Evolutionary conservation across 2,113 vertebrate genomes (phyloP).

Genomic region (Gadus macrocephalus): DNA sequence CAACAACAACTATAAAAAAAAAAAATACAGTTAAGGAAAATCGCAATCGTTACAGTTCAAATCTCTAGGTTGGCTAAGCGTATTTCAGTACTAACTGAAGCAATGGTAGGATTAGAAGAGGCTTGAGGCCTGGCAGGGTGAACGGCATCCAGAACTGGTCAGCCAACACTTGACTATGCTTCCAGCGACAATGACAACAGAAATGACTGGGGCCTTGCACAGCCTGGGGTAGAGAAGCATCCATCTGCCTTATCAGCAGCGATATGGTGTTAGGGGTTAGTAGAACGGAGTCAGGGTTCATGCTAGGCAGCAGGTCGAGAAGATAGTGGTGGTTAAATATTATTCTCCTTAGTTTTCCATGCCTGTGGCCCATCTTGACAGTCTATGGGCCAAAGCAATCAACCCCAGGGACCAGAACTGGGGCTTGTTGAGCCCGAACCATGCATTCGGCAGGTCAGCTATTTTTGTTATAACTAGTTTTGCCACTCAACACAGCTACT

Average conservation of each 20-base stretch:
- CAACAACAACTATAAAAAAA: neutral
- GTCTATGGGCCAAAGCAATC: conserved; percentile 13
- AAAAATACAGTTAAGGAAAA: conserved; percentile 76
- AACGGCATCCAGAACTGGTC: conserved; percentile 7
- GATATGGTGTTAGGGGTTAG: conserved; percentile 1
- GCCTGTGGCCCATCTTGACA: conserved; percentile 2
- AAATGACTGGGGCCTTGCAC: conserved; percentile 2
- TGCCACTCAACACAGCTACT: neutral
- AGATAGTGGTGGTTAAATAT: neutral
- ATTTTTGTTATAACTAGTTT: conserved; percentile 7
- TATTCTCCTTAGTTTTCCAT: conserved; percentile 4
- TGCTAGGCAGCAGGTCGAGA: no score
- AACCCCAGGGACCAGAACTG: conserved; percentile 22
- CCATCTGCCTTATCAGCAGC: conserved; percentile 13
- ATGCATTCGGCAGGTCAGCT: neutral
- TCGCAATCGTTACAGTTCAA: conserved; percentile 74
- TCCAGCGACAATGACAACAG: neutral
- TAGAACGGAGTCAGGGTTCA: no score
- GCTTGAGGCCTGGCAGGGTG: neutral
- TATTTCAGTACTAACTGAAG: conserved; percentile 78
- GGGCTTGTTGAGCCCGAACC: neutral
- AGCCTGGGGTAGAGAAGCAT: conserved; percentile 13
- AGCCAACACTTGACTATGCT: conserved; percentile 5
- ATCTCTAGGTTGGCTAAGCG: conserved; percentile 77
- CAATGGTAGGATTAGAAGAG: conserved; percentile 70